These are phyloP conservation scores for Erannis defoliaria DNA, from an alignment of 2,888 invertebrate species.

Conservation along the genomic window DNA sequence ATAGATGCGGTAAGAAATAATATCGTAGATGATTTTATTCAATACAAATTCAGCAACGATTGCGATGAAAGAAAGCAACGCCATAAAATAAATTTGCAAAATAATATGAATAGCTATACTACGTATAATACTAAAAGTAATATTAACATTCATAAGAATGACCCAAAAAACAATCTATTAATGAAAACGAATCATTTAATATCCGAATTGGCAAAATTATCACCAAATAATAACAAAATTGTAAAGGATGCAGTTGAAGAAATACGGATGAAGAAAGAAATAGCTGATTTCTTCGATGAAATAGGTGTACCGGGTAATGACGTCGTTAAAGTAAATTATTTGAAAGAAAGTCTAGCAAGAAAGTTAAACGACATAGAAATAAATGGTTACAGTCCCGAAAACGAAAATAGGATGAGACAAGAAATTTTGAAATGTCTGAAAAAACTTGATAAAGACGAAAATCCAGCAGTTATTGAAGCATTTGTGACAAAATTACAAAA, in stretches of 20 bases:
- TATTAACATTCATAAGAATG: slow-evolving; percentile 26
- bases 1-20: slow-evolving; percentile 57
- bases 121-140: not conserved
- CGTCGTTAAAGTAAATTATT: slow-evolving; percentile 43
- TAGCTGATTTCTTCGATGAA: slow-evolving; percentile 58
- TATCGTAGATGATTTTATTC: slow-evolving; percentile 64
- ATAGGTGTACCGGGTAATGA: slow-evolving; percentile 43
- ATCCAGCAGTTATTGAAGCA: slow-evolving; percentile 46
- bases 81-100: slow-evolving; percentile 57
- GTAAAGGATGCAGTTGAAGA: slow-evolving; percentile 63
- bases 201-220: slow-evolving; percentile 63
- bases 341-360: slow-evolving; percentile 57
- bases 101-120: slow-evolving; percentile 54
- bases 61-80: slow-evolving; percentile 54
- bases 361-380: slow-evolving; percentile 62
- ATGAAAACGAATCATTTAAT: slow-evolving; percentile 62
- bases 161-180: slow-evolving; percentile 46
- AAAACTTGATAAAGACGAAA: slow-evolving; percentile 53
- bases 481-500: slow-evolving; percentile 58
- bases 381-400: slow-evolving; percentile 51
- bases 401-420: slow-evolving; percentile 58
- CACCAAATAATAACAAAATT: slow-evolving; percentile 54
- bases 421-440: slow-evolving; percentile 57
- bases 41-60: slow-evolving; percentile 56
- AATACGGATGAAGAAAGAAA: slow-evolving; percentile 63